Evolutionary conservation across 2,888 invertebrate genomes (phyloP).

Genomic region (Phyllotreta striolata): DNA sequence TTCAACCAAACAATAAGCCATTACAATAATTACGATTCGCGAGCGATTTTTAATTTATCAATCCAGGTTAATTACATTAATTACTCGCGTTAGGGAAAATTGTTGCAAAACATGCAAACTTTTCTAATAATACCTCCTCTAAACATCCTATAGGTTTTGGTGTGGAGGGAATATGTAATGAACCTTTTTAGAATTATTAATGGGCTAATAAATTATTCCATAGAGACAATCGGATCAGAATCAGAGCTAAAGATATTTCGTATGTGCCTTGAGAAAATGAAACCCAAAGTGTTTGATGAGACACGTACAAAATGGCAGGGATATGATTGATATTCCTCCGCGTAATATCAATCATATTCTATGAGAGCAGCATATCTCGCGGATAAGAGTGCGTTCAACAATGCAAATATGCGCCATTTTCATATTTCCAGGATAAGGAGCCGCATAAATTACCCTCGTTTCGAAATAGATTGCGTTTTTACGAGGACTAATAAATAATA

Average conservation of each 20-base stretch:
- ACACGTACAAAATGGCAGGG: constrained; percentile 4
- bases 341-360: constrained; percentile 35
- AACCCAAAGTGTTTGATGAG: constrained; percentile 4
- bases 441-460: constrained; percentile 31
- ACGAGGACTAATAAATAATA: constrained; percentile 24
- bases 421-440: constrained; percentile 36
- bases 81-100: too few relatives aligned
- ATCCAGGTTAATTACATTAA: too few relatives aligned
- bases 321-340: constrained; percentile 29
- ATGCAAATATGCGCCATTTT: constrained; percentile 37
- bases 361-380: constrained; percentile 24
- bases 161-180: too few relatives aligned
- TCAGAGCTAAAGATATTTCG: neutral
- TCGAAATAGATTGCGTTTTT: constrained; percentile 20
- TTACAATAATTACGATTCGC: too few relatives aligned
- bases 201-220: too few relatives aligned
- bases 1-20: too few relatives aligned
- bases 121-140: too few relatives aligned
- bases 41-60: too few relatives aligned
- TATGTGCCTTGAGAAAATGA: constrained; percentile 11
- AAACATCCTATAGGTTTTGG: too few relatives aligned
- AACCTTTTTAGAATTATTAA: too few relatives aligned
- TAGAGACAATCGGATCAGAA: too few relatives aligned
- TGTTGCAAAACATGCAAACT: too few relatives aligned
- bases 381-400: constrained; percentile 33